Evolutionary conservation across 1,140 invertebrate genomes (phyloP), one percentile per base, ranked within the genome.

Genomic region (Protaetia brevitarsis): DNA sequence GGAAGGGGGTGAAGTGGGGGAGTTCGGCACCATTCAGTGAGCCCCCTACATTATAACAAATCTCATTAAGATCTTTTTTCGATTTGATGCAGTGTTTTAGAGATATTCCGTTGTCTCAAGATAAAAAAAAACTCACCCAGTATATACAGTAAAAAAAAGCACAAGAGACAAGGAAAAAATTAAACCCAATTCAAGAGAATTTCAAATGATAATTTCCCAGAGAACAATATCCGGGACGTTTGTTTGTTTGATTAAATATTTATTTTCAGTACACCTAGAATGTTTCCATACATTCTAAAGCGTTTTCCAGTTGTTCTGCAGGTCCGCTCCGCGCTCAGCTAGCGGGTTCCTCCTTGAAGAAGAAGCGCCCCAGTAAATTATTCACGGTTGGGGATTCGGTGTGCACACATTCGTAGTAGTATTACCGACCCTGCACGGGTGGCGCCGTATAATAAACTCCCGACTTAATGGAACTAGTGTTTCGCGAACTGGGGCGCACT

Each of bases 331-430:
- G n/a, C n/a, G n/a, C n/a, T n/a, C n/a, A n/a, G n/a, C n/a, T n/a
- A n/a, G n/a, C n/a, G n/a, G n/a, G n/a, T n/a, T n/a, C n/a, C n/a
- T n/a, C n/a, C n/a, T n/a, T n/a, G n/a, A n/a, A n/a, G n/a, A n/a
- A n/a, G n/a, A n/a, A n/a, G n/a, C n/a, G n/a, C n/a, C n/a, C n/a
- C n/a, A 51, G 57, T 59, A 59, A 59, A 59, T 59, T 59, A 59
- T 59, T 59, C 57, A 59, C 30, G 57, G 57, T 29, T 28, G 29
- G 57, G 57, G 57, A 59, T 29, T 59, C 19, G 13, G 30, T 59
- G 57, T 59, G 41, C 41, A 59, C 57, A 59, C 57, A 59, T 59
- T 59, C 26, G 29, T 59, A 59, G 27, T 59, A 19, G 16, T 59
- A 59, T 28, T 29, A 59, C 26, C n/a, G n/a, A n/a, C n/a, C n/a